These are phyloP conservation scores for Ispidina lecontei DNA, from an alignment of 2,797 vertebrate species.

Conservation along the genomic window DNA sequence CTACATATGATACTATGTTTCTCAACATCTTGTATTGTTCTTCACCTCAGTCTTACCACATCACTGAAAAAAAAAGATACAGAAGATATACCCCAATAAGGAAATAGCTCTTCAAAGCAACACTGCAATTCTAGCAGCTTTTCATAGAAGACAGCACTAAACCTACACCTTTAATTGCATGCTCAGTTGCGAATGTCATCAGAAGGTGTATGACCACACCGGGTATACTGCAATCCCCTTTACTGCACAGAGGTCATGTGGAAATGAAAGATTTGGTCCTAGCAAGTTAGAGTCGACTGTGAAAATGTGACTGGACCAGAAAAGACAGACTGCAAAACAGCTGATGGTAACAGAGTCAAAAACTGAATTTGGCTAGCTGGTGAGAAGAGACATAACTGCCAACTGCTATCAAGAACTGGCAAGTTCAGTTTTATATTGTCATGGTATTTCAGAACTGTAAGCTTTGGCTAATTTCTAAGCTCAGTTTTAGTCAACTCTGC, in stretches of 20 bases:
- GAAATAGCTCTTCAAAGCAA: background rate
- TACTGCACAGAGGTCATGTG: background rate
- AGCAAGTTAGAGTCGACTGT: background rate
- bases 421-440: background rate
- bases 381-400: background rate
- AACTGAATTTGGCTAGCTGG: background rate
- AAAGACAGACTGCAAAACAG: background rate
- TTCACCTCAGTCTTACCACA: background rate
- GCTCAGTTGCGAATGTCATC: background rate
- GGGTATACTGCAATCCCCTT: background rate
- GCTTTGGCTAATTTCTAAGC: background rate
- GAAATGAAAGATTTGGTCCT: background rate
- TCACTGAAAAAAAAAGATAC: background rate
- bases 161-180: background rate
- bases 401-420: background rate
- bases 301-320: background rate
- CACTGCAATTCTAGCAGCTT: background rate
- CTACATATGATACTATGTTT: rapidly evolving
- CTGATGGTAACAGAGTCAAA: background rate
- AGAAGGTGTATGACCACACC: background rate
- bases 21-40: background rate
- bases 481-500: background rate
- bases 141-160: background rate
- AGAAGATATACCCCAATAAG: background rate
- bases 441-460: background rate